phyloP scores from a whole-genome alignment of 2,113 vertebrate species.

The Brachypteracias leptosomus region DNA sequence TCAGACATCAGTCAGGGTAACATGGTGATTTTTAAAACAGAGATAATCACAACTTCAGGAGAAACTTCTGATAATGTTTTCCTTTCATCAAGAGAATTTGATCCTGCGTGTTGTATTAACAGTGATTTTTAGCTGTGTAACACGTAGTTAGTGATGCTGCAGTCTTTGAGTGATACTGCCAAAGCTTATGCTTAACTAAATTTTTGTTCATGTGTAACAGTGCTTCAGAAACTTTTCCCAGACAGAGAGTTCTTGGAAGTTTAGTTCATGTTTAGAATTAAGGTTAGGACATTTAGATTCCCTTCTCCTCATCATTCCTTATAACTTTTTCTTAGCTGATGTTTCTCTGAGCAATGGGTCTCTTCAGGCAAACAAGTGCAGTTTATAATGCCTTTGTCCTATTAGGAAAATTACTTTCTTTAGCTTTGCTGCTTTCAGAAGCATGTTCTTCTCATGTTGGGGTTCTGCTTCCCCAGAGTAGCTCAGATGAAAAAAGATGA shows the following conservation, averaged over 20 bases:
- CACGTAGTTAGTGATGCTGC: fast-evolving
- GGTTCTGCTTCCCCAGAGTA: background rate
- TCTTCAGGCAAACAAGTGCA: fast-evolving
- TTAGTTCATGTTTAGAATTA: background rate
- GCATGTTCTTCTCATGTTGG: background rate
- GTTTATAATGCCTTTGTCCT: background rate
- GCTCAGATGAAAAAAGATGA: background rate
- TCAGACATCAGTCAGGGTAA: background rate
- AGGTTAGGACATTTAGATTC: background rate
- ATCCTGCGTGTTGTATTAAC: background rate
- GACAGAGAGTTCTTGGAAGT: background rate
- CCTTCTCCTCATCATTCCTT: background rate
- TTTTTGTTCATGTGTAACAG: background rate
- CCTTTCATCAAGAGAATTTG: background rate
- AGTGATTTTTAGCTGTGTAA: background rate
- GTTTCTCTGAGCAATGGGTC: background rate
- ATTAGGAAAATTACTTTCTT: background rate
- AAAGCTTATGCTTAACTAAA: background rate
- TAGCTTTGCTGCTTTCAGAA: background rate
- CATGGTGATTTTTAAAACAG: background rate
- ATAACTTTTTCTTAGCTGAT: background rate
- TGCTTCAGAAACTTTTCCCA: background rate
- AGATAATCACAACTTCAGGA: background rate
- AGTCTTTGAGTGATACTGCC: background rate
- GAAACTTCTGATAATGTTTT: background rate